Percentiles rank a stretch among this genome's conserved stretches.
Conservation (phyloP, 2,888 invertebrate genomes). For the Stenodera caucasica region DNA sequence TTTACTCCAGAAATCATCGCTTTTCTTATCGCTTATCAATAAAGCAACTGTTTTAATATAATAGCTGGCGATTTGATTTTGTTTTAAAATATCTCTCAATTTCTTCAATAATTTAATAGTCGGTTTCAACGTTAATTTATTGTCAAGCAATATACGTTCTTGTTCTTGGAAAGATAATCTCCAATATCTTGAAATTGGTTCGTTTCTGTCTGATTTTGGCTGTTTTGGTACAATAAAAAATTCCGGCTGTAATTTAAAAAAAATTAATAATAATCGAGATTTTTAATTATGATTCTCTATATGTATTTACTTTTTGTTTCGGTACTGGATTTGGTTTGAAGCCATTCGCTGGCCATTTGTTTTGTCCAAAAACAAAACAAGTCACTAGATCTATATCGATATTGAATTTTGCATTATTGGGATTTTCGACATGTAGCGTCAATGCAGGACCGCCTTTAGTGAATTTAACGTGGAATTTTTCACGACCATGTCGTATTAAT, state of each 20-base stretch:
- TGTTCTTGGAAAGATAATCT: constrained; percentile 53
- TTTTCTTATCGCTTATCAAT: constrained; percentile 42
- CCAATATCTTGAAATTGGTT: constrained; percentile 42
- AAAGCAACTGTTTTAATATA: constrained; percentile 56
- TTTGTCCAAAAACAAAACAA: constrained; percentile 42
- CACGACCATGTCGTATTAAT: neutral
- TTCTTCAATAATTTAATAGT: constrained; percentile 51
- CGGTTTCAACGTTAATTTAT: constrained; percentile 45
- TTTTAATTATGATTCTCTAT: neutral
- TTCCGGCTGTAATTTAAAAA: constrained; percentile 23
- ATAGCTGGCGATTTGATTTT: constrained; percentile 54
- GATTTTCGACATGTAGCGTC: constrained; percentile 11
- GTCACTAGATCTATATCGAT: constrained; percentile 45
- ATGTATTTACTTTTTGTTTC: constrained; percentile 10
- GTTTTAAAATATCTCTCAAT: constrained; percentile 50
- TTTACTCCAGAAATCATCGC: constrained; percentile 35
- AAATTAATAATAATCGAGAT: too few species aligned
- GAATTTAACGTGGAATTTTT: neutral
- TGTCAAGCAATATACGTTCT: constrained; percentile 46
- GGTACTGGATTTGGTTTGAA: constrained; percentile 39
- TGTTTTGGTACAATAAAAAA: constrained; percentile 50
- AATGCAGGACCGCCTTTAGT: constrained; percentile 22
- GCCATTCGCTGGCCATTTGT: constrained; percentile 43
- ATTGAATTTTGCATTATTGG: constrained; percentile 20
- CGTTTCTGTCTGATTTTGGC: constrained; percentile 30